Percentiles rank a stretch among this genome's conserved stretches.
Evolutionary conservation across 2,888 invertebrate species (phyloP).

Genomic region (Microchrysa polita): DNA sequence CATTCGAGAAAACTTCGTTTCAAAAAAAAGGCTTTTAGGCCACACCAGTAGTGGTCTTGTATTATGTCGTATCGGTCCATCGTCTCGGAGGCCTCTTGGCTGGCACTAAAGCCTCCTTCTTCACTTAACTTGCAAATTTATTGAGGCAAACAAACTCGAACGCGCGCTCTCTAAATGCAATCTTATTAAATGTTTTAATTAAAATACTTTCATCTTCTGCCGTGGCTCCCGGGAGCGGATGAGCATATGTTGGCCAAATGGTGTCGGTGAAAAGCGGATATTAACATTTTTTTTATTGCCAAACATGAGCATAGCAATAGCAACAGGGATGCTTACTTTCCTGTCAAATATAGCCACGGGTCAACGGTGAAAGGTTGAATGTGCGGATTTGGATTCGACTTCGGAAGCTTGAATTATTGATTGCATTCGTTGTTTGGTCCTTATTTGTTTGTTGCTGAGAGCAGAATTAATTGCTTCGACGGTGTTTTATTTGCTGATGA

Average conservation of each 20-base stretch:
- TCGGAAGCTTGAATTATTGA: too few species aligned
- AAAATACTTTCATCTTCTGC: slow-evolving; percentile 5
- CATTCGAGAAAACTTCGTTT: slow-evolving; percentile 1
- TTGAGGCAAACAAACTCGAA: slow-evolving; percentile 6
- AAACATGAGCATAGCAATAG: neutral
- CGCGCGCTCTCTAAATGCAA: slow-evolving; percentile 22
- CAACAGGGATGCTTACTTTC: neutral
- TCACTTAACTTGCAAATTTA: slow-evolving; percentile 31
- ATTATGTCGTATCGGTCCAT: too few species aligned
- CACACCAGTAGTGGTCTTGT: too few species aligned
- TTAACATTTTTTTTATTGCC: slow-evolving; percentile 5
- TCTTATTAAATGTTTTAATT: slow-evolving; percentile 36
- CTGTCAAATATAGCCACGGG: too few species aligned
- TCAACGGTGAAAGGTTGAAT: neutral
- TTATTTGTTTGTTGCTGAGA: too few species aligned
- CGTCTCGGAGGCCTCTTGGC: too few species aligned
- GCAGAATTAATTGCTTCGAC: too few species aligned
- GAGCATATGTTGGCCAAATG: neutral
- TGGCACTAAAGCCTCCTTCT: slow-evolving; percentile 12
- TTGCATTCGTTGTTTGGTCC: too few species aligned
- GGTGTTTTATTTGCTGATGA: too few species aligned
- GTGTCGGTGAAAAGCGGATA: slow-evolving; percentile 2
- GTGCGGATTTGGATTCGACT: neutral
- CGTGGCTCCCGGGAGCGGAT: neutral
- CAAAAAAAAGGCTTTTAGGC: too few species aligned